Percentiles rank a stretch among this genome's conserved stretches.
phyloP scores from a whole-genome alignment of 2,888 invertebrate genomes.

The Merodon equestris region DNA sequence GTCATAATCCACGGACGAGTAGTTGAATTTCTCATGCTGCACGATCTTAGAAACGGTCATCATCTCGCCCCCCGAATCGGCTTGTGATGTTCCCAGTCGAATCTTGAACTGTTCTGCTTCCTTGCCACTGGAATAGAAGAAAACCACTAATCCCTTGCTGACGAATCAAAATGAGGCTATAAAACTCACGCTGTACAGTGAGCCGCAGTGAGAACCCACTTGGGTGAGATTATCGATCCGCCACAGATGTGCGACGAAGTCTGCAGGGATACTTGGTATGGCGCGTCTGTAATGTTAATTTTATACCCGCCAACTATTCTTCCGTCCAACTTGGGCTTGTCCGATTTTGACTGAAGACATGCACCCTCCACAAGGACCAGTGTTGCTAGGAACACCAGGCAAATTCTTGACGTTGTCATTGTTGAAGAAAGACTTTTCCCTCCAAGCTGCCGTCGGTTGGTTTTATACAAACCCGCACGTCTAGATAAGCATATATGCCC shows the following conservation, averaged over 20 bases:
- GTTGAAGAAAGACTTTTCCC: conserved; percentile 25
- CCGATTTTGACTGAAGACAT: conserved; percentile 45
- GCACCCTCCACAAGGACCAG: conserved; percentile 33
- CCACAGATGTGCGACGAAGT: conserved; percentile 76
- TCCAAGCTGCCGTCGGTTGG: conserved; percentile 6
- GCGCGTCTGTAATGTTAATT: conserved; percentile 77
- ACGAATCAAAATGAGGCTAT: not conserved
- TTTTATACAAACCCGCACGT: conserved; percentile 39
- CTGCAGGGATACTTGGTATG: conserved; percentile 77
- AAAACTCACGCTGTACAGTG: conserved; percentile 77
- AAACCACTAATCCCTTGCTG: not conserved
- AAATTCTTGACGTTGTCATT: conserved; percentile 29
- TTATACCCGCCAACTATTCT: conserved; percentile 77
- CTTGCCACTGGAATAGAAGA: conserved; percentile 71
- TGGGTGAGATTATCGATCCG: conserved; percentile 76
- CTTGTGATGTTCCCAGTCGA: conserved; percentile 81
- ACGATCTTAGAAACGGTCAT: conserved; percentile 79
- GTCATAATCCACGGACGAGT: conserved; percentile 81
- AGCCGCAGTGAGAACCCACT: conserved; percentile 78
- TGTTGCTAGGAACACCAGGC: not conserved
- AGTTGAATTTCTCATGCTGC: conserved; percentile 81
- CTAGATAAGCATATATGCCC: conserved; percentile 36
- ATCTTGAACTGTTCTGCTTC: conserved; percentile 74
- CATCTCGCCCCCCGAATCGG: conserved; percentile 79
- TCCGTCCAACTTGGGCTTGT: conserved; percentile 76